Evolutionary conservation across 2,888 invertebrate genomes (phyloP).

Genomic region (Epirrhoe tristata): DNA sequence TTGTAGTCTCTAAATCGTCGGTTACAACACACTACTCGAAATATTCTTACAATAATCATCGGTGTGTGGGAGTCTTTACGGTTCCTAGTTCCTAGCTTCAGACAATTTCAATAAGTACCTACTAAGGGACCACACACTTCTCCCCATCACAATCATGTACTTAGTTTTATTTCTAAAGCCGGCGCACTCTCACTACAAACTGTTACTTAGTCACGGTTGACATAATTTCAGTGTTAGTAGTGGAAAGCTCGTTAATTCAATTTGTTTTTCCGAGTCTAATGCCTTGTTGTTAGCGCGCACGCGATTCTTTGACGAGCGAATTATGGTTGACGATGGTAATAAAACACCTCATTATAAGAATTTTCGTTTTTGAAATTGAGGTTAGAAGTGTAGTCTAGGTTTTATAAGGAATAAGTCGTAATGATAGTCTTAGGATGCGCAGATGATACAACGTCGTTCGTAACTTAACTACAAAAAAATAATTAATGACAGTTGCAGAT

Average conservation of each 20-base stretch:
- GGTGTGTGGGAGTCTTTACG: no score
- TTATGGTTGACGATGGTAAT: conserved; percentile 28
- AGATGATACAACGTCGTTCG: no score
- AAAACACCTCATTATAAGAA: conserved; percentile 16
- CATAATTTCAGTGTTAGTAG: conserved; percentile 51
- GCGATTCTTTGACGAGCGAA: conserved; percentile 46
- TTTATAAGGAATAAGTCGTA: no score
- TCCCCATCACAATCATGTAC: background rate
- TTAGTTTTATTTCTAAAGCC: conserved; percentile 14
- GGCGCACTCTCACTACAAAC: conserved; percentile 41
- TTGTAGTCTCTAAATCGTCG: no score
- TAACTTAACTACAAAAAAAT: no score
- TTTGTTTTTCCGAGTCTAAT: conserved; percentile 56
- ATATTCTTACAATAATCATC: no score
- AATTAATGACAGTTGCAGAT: no score
- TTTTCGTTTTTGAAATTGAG: background rate
- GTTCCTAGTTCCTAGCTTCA: no score
- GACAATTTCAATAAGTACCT: no score
- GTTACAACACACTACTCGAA: no score
- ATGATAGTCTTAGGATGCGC: no score
- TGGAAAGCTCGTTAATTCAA: conserved; percentile 59
- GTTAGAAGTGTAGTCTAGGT: background rate
- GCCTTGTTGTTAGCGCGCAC: conserved; percentile 48
- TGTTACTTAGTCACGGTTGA: conserved; percentile 41
- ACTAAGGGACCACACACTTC: background rate